phyloP scores from a whole-genome alignment of 2,113 vertebrate species.

The Tachuris rubrigastra region DNA sequence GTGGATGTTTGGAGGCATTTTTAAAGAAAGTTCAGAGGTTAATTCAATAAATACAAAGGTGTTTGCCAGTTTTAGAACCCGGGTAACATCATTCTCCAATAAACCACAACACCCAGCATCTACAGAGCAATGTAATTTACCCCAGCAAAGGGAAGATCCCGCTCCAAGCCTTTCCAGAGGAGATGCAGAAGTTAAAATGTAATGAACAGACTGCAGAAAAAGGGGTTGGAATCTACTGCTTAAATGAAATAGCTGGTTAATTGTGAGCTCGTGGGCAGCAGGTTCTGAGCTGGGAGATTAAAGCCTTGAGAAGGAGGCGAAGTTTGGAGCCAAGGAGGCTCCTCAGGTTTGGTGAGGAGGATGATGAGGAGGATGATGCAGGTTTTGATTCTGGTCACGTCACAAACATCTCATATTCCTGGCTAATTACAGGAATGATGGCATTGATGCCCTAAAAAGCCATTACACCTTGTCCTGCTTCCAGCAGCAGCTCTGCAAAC shows the following conservation, averaged over 20 bases:
- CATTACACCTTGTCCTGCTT: not conserved
- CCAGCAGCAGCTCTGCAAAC: not conserved
- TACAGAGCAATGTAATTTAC: slow-evolving; percentile 32
- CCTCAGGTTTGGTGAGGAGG: not conserved
- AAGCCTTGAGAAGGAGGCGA: not conserved
- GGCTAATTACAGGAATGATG: not conserved
- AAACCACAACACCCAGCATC: not conserved
- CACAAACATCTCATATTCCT: not conserved
- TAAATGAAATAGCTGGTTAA: slow-evolving; percentile 1
- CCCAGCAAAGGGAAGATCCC: slow-evolving; percentile 39
- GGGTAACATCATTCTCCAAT: not conserved
- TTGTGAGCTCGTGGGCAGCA: not conserved
- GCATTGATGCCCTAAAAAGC: not conserved
- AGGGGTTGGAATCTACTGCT: not conserved
- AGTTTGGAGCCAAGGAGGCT: not conserved
- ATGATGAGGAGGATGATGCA: not conserved
- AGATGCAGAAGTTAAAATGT: slow-evolving; percentile 37
- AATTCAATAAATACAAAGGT: slow-evolving; percentile 28
- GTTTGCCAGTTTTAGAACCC: not conserved
- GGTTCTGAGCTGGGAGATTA: not conserved
- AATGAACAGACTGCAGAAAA: slow-evolving; percentile 37
- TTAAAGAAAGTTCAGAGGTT: slow-evolving; percentile 39
- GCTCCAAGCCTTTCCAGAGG: slow-evolving; percentile 4
- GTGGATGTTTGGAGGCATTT: slow-evolving; percentile 17
- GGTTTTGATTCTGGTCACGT: not conserved